Evolutionary conservation across 1,140 invertebrate genomes (phyloP).

Genomic region (Brachionus manjavacas): DNA sequence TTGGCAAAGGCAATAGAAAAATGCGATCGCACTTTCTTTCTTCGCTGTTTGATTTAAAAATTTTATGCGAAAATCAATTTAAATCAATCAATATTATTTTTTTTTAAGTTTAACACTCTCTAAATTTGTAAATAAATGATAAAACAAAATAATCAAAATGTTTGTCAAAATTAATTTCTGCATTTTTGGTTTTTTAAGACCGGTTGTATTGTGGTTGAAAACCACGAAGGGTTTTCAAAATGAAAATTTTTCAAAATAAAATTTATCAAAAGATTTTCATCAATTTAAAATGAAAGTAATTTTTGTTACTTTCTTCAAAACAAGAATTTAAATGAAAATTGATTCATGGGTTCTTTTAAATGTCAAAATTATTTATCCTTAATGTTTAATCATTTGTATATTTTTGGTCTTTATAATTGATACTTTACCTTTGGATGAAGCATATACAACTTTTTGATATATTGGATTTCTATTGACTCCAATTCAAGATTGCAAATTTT

Average conservation of each 20-base stretch:
- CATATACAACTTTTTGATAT: constrained; percentile 42
- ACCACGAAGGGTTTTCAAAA: too few relatives aligned
- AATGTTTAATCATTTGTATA: neutral
- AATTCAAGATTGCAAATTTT: constrained; percentile 27
- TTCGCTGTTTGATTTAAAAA: too few relatives aligned
- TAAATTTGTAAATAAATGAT: too few relatives aligned
- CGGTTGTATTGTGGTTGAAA: too few relatives aligned
- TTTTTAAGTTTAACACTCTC: too few relatives aligned
- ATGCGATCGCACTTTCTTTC: too few relatives aligned
- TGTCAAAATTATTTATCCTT: neutral
- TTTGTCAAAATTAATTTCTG: neutral
- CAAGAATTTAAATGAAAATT: too few relatives aligned
- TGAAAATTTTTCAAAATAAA: too few relatives aligned
- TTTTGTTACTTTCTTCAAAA: neutral
- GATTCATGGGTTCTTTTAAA: neutral
- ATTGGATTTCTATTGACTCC: constrained; percentile 30
- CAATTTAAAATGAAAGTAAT: neutral
- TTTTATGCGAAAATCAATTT: too few relatives aligned
- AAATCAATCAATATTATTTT: too few relatives aligned
- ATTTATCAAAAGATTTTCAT: neutral
- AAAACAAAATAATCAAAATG: neutral
- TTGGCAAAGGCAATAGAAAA: too few relatives aligned
- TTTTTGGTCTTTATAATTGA: neutral
- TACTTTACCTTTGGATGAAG: constrained; percentile 33
- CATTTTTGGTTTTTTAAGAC: neutral